These are phyloP conservation scores for Palythoa heliodiscus DNA, from an alignment of 92 coral and sea anemone species.

Conservation along the genomic window DNA sequence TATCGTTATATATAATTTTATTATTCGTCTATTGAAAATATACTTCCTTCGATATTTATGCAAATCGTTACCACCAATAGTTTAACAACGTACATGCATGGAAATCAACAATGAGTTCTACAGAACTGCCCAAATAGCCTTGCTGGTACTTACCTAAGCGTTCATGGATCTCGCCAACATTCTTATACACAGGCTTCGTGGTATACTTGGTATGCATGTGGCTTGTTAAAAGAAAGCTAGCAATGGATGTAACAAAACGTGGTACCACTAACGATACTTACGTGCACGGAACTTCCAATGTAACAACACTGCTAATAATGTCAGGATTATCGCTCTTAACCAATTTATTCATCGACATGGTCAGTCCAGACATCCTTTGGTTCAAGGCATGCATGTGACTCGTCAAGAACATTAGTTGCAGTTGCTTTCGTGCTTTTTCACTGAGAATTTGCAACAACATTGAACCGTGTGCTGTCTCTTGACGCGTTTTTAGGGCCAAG, in stretches of 20 bases:
- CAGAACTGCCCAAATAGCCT: no score
- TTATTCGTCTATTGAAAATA: no score
- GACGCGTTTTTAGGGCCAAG: slow-evolving; percentile 13
- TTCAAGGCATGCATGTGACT: no score
- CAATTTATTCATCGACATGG: no score
- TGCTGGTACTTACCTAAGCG: no score
- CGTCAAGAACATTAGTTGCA: neutral
- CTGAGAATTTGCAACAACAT: neutral
- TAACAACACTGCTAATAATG: neutral
- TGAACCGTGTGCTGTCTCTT: neutral
- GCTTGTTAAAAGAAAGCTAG: neutral
- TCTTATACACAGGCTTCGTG: neutral
- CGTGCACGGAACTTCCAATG: neutral
- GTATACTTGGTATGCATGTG: neutral
- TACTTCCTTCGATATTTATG: no score
- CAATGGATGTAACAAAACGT: neutral
- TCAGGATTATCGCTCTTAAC: neutral
- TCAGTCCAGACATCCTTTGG: no score
- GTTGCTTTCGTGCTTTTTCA: neutral
- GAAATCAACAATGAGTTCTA: no score
- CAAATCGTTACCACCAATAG: no score
- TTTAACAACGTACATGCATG: no score
- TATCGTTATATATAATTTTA: no score
- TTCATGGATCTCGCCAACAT: neutral
- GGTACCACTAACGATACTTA: neutral